phyloP scores from a whole-genome alignment of 2,888 invertebrate species.

The Morpho helenor region DNA sequence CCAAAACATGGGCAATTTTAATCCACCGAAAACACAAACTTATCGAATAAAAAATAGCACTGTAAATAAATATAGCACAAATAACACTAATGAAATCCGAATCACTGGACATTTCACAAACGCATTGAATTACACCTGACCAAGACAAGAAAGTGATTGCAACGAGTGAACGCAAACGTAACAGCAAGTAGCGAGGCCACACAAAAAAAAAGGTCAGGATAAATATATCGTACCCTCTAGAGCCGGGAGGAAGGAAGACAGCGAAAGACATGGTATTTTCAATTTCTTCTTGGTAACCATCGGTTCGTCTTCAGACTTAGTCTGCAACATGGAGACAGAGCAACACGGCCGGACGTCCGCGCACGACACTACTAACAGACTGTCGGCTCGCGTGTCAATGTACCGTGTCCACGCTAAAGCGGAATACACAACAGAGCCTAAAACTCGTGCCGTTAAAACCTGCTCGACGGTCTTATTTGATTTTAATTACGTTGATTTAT shows the following conservation, averaged over 20 bases:
- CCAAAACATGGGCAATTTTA: neutral
- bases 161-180: conserved; percentile 72
- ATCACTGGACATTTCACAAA: conserved; percentile 51
- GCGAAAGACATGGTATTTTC: conserved; percentile 72
- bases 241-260: conserved; percentile 69
- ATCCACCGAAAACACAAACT: neutral
- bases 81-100: conserved; percentile 41
- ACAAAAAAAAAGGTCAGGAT: conserved; percentile 51
- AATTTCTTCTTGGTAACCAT: conserved; percentile 75
- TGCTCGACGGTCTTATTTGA: neutral
- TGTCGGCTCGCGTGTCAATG: conserved; percentile 56
- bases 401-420: conserved; percentile 59
- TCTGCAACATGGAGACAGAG: conserved; percentile 61
- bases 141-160: conserved; percentile 75
- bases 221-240: conserved; percentile 63
- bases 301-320: conserved; percentile 61
- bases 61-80: conserved; percentile 6
- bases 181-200: conserved; percentile 66
- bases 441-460: conserved; percentile 25
- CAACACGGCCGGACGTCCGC: conserved; percentile 60
- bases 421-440: conserved; percentile 46
- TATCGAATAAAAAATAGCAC: neutral
- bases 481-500: no score
- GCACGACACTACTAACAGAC: conserved; percentile 60
- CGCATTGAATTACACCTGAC: conserved; percentile 67